Conservation (phyloP, 2,797 vertebrate genomes). For the Gouania willdenowi region DNA sequence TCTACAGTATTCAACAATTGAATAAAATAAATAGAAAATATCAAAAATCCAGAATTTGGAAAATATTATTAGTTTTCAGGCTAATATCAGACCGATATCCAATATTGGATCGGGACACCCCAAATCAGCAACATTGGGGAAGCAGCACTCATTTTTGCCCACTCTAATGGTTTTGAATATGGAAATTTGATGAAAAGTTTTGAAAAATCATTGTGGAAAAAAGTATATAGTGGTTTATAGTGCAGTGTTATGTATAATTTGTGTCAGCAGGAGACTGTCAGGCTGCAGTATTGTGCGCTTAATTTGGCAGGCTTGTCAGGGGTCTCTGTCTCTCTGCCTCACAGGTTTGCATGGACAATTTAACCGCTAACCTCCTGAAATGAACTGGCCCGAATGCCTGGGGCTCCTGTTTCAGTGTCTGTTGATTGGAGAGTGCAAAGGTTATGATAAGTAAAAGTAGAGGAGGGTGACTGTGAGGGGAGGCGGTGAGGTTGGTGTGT, state of each 20-base stretch:
- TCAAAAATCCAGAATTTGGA: too few relatives aligned
- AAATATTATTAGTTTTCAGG: too few relatives aligned
- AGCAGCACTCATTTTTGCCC: too few relatives aligned
- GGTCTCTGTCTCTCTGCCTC: slow-evolving; percentile 65
- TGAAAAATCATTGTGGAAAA: too few relatives aligned
- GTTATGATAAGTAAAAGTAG: slow-evolving; percentile 65
- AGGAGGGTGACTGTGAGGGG: slow-evolving; percentile 1
- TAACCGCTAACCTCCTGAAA: slow-evolving; percentile 81
- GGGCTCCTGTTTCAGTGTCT: slow-evolving; percentile 71
- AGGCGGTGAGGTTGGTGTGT: too few relatives aligned
- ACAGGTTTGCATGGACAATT: slow-evolving; percentile 81
- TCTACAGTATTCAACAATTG: too few relatives aligned
- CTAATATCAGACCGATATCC: too few relatives aligned
- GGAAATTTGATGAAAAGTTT: too few relatives aligned
- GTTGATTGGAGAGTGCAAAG: slow-evolving; percentile 52
- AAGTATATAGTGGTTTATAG: background rate
- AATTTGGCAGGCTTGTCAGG: slow-evolving; percentile 75
- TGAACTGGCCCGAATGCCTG: slow-evolving; percentile 75
- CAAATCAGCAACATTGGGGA: too few relatives aligned
- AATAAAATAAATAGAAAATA: too few relatives aligned
- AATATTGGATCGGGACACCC: too few relatives aligned
- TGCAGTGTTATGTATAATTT: background rate
- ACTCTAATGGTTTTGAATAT: too few relatives aligned
- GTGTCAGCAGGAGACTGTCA: slow-evolving; percentile 25
- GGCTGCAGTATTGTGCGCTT: slow-evolving; percentile 55